Evolutionary conservation across 2,797 vertebrate genomes (phyloP), one percentile per base, ranked within the genome.

Genomic region (Erithacus rubecula): DNA sequence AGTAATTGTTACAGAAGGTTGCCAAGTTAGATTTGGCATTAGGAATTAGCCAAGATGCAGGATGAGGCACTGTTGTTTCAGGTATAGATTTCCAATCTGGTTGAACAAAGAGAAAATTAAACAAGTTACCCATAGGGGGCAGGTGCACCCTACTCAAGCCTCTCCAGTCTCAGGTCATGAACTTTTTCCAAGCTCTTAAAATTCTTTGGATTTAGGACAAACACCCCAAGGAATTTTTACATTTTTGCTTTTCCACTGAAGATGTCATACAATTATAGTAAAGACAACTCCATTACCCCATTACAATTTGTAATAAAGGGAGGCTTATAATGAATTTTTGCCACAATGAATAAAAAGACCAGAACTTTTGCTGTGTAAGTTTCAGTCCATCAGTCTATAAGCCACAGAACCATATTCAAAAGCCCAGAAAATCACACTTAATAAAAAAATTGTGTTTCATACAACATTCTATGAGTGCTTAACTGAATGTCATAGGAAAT

Each of bases 71-170:
- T 29, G 46, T 41, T 49, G 2, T 76, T 62, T 39, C 36, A 59
- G 71, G 12, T 84, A 63, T 27, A 64, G 62, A 94, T 91, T 47
- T 85, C 58, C 79, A 62, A 58, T 62, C 41, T 74, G 62, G 13
- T 62, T 95, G 75, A 94, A 79, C 21, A n/a, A 94, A 89, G 69
- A 39, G 24, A 83, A 86, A 68, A 87, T 76, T 30, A 68, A 95
- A 23, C 10, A n/a, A 69, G 27, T 71, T 85, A 60, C 52, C 88
- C 6, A 0, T 55, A 87, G 60, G 47, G 78, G 41, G 75, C 82
- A 83, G 70, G 47, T 83, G 71, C n/a, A 51, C 47, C 47, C 44
- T 56, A 4, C 56, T 83, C 2, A 10, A 83, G 17, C 41, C 27
- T 87, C 71, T 71, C 19, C 47, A 27, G 34, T 74, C 55, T 82